Evolutionary conservation across 2,113 vertebrate genomes (phyloP).

Genomic region (Chaetodon auriga): DNA sequence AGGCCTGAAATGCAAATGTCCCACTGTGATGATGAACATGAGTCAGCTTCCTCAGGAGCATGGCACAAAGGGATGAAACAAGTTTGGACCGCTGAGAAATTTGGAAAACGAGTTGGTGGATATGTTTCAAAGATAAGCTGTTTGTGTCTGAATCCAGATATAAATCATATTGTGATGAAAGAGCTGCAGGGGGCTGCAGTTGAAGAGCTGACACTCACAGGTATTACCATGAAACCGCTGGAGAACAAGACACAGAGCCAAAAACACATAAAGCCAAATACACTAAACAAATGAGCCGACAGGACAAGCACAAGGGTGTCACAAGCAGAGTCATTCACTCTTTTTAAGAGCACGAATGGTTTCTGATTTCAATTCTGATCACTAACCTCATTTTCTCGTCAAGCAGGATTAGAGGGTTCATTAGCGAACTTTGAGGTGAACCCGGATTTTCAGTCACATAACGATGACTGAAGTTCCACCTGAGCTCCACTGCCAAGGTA

Average conservation of each 20-base stretch:
- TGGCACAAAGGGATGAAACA: slow-evolving; percentile 61
- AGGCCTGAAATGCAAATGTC: slow-evolving; percentile 81
- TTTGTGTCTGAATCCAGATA: slow-evolving; percentile 45
- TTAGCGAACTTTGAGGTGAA: slow-evolving; percentile 9
- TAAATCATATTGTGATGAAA: slow-evolving; percentile 44
- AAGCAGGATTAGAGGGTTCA: slow-evolving; percentile 7
- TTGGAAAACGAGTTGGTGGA: slow-evolving; percentile 52
- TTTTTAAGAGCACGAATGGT: not conserved
- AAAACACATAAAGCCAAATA: not conserved
- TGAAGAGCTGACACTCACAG: not conserved
- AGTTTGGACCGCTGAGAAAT: slow-evolving; percentile 33
- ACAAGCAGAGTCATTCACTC: not conserved
- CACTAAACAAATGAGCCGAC: not conserved
- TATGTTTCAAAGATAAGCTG: slow-evolving; percentile 49
- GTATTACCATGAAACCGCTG: not conserved
- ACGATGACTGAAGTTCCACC: not conserved
- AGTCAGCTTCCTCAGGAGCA: slow-evolving; percentile 70
- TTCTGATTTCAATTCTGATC: slow-evolving; percentile 8
- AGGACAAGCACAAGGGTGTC: not conserved
- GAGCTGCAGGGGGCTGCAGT: not conserved
- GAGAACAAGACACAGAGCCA: not conserved
- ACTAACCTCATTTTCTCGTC: not conserved
- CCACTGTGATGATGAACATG: slow-evolving; percentile 64
- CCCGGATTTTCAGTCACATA: not conserved
- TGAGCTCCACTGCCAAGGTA: not conserved